A percentile compares a stretch with the other conserved stretches of the same genome.
Conservation (phyloP, 2,797 vertebrate genomes). For the Hippopotamyrus pictus region DNA sequence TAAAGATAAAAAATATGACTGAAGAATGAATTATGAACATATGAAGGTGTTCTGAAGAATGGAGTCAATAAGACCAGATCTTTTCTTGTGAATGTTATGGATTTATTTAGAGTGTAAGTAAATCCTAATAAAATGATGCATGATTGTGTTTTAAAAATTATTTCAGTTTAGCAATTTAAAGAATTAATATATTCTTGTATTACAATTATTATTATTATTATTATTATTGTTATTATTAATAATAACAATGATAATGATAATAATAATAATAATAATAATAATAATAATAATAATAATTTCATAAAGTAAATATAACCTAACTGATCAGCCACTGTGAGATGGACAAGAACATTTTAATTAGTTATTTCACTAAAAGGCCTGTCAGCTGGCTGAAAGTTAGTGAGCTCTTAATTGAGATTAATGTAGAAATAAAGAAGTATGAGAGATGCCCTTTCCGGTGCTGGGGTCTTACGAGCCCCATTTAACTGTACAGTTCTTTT, state of each 20-base stretch:
- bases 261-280: background rate
- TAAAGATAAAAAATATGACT: background rate
- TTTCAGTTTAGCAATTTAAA: background rate
- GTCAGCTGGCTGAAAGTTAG: background rate
- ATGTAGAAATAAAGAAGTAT: background rate
- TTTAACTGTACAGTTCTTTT: background rate
- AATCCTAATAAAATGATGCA: background rate
- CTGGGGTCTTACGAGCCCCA: background rate
- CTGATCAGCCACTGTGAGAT: background rate
- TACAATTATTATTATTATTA: too few relatives aligned
- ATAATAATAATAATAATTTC: background rate
- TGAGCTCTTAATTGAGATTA: slow-evolving; percentile 12
- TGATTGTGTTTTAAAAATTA: background rate
- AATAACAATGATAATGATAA: too few relatives aligned
- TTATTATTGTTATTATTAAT: too few relatives aligned
- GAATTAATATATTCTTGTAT: background rate
- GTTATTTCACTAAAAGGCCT: background rate
- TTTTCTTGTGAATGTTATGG: background rate
- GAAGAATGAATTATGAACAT: background rate
- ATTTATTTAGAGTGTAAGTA: background rate
- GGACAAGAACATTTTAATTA: background rate
- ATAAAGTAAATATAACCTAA: background rate
- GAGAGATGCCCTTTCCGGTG: background rate
- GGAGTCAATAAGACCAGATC: background rate
- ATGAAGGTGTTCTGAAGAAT: background rate